Base-by-base conservation (phyloP, 2,797 vertebrate species). In the Coregonus ussuriensis region DNA sequence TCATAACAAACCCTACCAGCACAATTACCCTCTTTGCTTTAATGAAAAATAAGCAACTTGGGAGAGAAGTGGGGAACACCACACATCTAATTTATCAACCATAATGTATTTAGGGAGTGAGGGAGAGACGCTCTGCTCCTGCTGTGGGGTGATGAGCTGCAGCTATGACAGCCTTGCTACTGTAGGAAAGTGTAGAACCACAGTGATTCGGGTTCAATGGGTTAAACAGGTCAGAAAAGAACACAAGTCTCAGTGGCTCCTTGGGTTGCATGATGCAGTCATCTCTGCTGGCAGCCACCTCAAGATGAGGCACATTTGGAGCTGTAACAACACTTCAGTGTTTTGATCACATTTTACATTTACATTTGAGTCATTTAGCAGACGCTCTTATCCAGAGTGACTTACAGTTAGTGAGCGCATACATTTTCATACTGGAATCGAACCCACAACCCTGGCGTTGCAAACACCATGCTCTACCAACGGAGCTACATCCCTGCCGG, bases 1-100 rank as follows among this genome's bases (percentile, higher is more conserved):
- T 78, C 72, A 75, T 78, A 71, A 74, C 74, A 16, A 59, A 80
- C 3, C 62, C 33, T 15, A 63, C 77, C 71, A 79, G 52, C 5
- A 4, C 16, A 71, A 72, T 68, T 21, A 66, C 14, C 41, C 35
- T 59, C 31, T 70, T 74, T 25, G 53, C 62, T 72, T 29, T 41
- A 51, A 70, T 29, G 77, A 53, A 69, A 41, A 52, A n/a, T 66
- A 53, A 25, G 47, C 65, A 63, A 62, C 73, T 1, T 71, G 77
- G 53, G 35, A 70, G 56, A 33, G 13, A 74, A 69, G 67, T 6
- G 72, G 15, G n/a, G 51, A 77, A 63, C 5, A 63, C 71, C 74
- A 59, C 18, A 65, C 14, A 25, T 14, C n/a, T 31, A 5, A 84
- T 68, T 68, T 67, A 77, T 85, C 71, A 65, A 35, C 18, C 54